Conservation (phyloP, 2,113 vertebrate species). For the Muntiacus muntjak region DNA sequence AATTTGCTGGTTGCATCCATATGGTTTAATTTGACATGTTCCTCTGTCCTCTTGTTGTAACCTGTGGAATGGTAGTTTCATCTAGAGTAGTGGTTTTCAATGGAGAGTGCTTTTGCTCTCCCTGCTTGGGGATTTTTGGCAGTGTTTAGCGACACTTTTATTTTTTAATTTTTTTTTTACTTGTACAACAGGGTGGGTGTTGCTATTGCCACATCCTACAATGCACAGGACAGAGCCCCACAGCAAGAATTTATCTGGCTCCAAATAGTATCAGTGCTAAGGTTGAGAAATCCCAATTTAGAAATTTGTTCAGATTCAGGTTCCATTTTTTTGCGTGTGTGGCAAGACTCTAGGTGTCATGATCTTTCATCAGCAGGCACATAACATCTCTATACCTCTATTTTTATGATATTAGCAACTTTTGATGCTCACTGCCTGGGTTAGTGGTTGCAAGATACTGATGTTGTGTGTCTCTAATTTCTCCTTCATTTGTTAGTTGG, state of each 20-base stretch:
- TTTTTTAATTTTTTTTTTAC: not conserved
- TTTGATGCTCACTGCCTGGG: constrained; percentile 21
- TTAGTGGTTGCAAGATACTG: not conserved
- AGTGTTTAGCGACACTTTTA: constrained; percentile 1
- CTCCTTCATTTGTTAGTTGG: constrained; percentile 32
- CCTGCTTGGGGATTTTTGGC: not conserved
- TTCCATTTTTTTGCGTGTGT: not conserved
- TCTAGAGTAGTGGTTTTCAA: not conserved
- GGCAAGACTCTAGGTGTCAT: not conserved
- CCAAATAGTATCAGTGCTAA: not conserved
- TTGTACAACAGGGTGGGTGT: not conserved
- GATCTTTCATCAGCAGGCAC: not conserved
- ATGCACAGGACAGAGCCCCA: not conserved
- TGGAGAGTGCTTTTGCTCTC: not conserved
- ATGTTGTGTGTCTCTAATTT: constrained; percentile 10
- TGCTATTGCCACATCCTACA: not conserved
- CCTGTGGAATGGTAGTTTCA: not conserved
- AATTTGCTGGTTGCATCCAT: constrained; percentile 15
- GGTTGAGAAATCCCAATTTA: not conserved
- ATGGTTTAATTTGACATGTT: not conserved
- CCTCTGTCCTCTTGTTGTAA: constrained; percentile 11
- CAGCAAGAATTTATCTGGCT: not conserved
- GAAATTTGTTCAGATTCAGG: not conserved
- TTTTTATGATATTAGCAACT: constrained; percentile 19
- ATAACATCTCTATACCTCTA: not conserved